A percentile compares a stretch with the other conserved stretches of the same genome.
phyloP scores from a whole-genome alignment of 2,797 vertebrate species.

The Tragelaphus eurycerus region DNA sequence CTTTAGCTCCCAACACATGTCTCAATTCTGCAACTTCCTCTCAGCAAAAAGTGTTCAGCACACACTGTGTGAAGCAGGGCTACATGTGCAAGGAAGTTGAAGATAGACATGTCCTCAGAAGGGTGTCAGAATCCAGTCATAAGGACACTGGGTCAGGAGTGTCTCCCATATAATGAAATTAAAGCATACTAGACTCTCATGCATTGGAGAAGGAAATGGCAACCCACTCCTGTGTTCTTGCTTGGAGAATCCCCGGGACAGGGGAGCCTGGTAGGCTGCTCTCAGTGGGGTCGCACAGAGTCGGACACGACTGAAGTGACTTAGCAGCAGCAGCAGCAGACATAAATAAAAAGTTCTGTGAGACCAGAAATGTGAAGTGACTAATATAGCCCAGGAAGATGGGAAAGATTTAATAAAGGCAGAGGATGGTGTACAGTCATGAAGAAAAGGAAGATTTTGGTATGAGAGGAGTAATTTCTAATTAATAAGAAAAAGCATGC shows the following conservation, averaged over 20 bases:
- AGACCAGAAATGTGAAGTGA: not conserved
- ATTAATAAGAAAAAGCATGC: not conserved
- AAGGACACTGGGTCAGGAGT: not conserved
- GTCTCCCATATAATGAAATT: not conserved
- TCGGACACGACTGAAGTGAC: too few relatives aligned
- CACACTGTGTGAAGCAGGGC: not conserved
- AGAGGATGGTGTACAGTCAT: not conserved
- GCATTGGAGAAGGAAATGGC: too few relatives aligned
- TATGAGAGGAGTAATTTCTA: not conserved
- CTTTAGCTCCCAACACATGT: not conserved
- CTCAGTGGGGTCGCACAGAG: too few relatives aligned
- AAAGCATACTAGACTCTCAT: too few relatives aligned
- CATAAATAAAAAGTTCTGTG: not conserved
- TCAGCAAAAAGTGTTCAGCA: not conserved
- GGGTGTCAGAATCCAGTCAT: rapidly evolving
- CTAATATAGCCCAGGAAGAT: not conserved
- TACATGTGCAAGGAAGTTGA: rapidly evolving
- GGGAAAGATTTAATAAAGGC: not conserved
- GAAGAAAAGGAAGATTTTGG: not conserved
- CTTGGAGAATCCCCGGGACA: too few relatives aligned
- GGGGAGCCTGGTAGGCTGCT: too few relatives aligned
- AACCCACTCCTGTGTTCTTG: too few relatives aligned
- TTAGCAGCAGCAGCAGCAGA: too few relatives aligned
- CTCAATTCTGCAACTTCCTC: not conserved
- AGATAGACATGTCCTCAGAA: not conserved